Evolutionary conservation across 2,888 invertebrate species (phyloP).

Genomic region (Trissolcus japonicus): DNA sequence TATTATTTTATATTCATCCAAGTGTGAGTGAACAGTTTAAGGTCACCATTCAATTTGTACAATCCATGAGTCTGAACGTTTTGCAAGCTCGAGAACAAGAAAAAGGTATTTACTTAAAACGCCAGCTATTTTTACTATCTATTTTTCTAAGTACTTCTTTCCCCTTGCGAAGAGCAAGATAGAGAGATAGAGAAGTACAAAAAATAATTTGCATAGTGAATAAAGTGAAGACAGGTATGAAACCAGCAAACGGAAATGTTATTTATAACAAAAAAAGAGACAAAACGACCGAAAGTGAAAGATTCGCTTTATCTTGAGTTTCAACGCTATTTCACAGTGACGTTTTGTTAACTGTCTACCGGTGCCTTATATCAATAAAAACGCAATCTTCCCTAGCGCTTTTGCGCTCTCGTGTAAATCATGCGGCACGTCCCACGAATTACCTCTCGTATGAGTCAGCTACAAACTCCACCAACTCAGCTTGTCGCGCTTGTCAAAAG

Average conservation of each 20-base stretch:
- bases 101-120: too few relatives aligned
- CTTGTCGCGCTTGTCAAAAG: conserved; percentile 27
- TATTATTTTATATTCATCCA: too few relatives aligned
- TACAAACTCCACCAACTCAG: conserved; percentile 31
- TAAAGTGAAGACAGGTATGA: background rate
- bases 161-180: too few relatives aligned
- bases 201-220: too few relatives aligned
- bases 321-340: conserved; percentile 40
- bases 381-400: conserved; percentile 52
- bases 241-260: conserved; percentile 1
- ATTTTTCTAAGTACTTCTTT: background rate
- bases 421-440: conserved; percentile 59
- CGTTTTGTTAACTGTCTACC: conserved; percentile 37
- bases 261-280: conserved; percentile 9
- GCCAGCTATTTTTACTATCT: background rate
- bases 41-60: too few relatives aligned
- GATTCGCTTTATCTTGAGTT: conserved; percentile 30
- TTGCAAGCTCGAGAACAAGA: too few relatives aligned
- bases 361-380: conserved; percentile 55
- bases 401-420: conserved; percentile 57
- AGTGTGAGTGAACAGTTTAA: too few relatives aligned
- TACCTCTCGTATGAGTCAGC: conserved; percentile 37
- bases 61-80: too few relatives aligned
- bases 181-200: too few relatives aligned
- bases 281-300: conserved; percentile 5